Evolutionary conservation across 2,797 vertebrate species (phyloP), one percentile per base, ranked within the genome.

Genomic region (Ispidina lecontei): DNA sequence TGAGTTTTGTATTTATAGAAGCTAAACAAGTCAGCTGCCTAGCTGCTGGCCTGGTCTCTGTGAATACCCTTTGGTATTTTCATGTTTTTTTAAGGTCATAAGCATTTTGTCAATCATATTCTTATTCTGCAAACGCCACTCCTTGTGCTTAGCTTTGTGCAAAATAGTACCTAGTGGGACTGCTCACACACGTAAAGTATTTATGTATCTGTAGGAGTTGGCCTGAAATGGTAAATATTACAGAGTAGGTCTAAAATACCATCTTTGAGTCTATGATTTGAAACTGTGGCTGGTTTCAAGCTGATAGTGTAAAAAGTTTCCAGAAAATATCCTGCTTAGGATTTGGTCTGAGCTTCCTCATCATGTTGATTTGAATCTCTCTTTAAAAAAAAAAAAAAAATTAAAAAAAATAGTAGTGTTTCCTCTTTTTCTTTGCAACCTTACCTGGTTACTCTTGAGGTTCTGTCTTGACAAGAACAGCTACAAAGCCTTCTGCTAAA

Each of bases 301-400:
- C 28, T 64, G 44, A 16, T 39, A 12, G 7, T 58, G 9, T 14
- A 28, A 76, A 77, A 74, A 18, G 14, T 49, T 83, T 46, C 9
- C 21, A 49, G 59, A 63, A 60, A 77, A 80, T 39, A 21, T 54
- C 49, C 41, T 82, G 7, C 7, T 37, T 73, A 70, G 63, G 39
- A 37, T 84, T 73, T 65, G 44, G 28, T 72, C 65, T 69, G 55
- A 80, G 33, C n/a, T 87, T 89, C 31, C 29, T 77, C 71, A 71
- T 84, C 21, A 10, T 52, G 43, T 95, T 89, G 19, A 83, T 93
- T 88, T 72, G 33, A 82, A 83, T 75, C 89, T 79, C 10, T 80
- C 89, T 93, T 71, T 92, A 60, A 39, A 71, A 94, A 67, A 51
- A 29, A 29, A 28, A 51, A 14, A 37, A 5, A 37, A 10, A 44